Conservation (phyloP, 2,113 vertebrate genomes). For the Grammomys dolichurus region DNA sequence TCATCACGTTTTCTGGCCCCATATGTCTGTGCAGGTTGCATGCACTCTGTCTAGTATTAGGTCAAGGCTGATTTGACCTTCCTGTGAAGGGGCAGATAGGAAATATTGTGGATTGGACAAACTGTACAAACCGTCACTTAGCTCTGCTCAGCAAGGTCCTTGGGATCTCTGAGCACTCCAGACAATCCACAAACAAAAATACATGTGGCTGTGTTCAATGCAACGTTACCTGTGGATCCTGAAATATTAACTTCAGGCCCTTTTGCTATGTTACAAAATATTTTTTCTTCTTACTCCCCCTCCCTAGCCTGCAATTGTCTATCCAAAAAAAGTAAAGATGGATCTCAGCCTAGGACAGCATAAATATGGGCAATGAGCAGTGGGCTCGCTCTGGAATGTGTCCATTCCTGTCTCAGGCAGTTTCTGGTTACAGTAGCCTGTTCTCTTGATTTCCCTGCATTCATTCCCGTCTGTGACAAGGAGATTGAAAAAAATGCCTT, state of each 20-base stretch:
- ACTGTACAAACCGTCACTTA: accelerated
- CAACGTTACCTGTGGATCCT: neutral
- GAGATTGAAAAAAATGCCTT: neutral
- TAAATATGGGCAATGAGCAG: too few relatives aligned
- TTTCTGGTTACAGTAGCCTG: neutral
- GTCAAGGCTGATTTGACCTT: neutral
- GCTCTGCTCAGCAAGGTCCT: neutral
- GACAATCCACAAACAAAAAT: neutral
- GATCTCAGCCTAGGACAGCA: neutral
- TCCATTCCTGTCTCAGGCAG: neutral
- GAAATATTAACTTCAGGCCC: neutral
- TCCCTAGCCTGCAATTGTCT: neutral
- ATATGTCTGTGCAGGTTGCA: neutral
- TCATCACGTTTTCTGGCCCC: too few relatives aligned
- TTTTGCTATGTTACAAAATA: neutral
- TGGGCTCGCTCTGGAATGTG: neutral
- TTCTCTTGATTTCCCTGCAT: neutral
- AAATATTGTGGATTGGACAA: neutral
- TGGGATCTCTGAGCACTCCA: neutral
- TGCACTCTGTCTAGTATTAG: neutral
- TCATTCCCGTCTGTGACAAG: neutral
- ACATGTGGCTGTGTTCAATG: neutral
- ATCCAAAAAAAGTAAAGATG: neutral
- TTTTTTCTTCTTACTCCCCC: neutral
- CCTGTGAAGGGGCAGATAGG: neutral